Evolutionary conservation across 2,797 vertebrate genomes (phyloP), one percentile per base, ranked within the genome.

Genomic region (Valencia hispanica): DNA sequence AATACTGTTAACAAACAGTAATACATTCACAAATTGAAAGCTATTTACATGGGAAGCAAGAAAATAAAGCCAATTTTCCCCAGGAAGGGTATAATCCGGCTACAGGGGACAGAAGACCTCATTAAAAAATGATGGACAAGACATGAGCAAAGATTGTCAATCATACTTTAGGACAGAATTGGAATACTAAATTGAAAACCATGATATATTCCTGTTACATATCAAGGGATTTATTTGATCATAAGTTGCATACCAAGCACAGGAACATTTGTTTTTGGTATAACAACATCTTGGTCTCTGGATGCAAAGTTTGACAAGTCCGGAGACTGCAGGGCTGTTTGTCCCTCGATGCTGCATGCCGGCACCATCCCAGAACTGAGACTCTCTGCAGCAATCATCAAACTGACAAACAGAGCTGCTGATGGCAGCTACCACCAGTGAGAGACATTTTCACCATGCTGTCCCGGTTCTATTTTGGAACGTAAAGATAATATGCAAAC

Each of bases 1-100:
- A 87, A 87, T 89, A n/a, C n/a, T n/a, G n/a, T 79, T 81, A 75
- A 90, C 81, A 90, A 82, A 89, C 78, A 86, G 45, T 77, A 71
- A 66, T 78, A 66, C 83, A 89, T 30, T 70, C 55, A 74, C n/a
- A 69, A 55, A 75, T 63, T 68, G 48, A 86, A 76, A 87, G 75
- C 75, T 20, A 84, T 91, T 92, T 89, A 41, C 73, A 72, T 17
- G 0, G 41, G 32, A 65, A 84, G 61, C 68, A 53, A 34, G 32
- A 79, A 74, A 51, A 63, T 53, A 6, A 75, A 43, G 47, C 8
- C 1, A 1, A 22, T 39, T 27, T 25, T 36, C 80, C 43, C 59
- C 77, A 10, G 25, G 43, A 66, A 75, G 47, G 43, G 68, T 75
- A 74, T 81, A 71, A 72, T 82, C 63, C 1, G 14, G 76, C 80